phyloP scores from a whole-genome alignment of 2,797 vertebrate genomes.

The Lateolabrax maculatus region DNA sequence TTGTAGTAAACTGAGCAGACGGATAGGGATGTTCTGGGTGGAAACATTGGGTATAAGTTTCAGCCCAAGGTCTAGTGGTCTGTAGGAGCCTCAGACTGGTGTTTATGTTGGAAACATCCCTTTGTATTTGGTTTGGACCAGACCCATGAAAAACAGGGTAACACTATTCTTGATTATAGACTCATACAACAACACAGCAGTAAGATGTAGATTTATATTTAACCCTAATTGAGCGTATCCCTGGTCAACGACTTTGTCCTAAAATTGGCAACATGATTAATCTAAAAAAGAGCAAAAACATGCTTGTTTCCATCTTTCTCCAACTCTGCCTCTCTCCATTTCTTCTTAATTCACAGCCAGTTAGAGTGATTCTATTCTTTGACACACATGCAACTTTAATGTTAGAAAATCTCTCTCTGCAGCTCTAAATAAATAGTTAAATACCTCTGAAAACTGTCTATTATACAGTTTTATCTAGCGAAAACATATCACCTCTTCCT shows the following conservation, averaged over 20 bases:
- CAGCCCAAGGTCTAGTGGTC: constrained; percentile 59
- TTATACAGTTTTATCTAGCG: constrained; percentile 41
- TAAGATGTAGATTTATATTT: constrained; percentile 71
- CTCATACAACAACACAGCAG: constrained; percentile 60
- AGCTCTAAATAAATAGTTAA: constrained; percentile 78
- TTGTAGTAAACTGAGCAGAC: constrained; percentile 16
- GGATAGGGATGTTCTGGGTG: constrained; percentile 41
- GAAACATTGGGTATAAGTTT: constrained; percentile 54
- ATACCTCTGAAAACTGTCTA: constrained; percentile 63
- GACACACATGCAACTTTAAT: constrained; percentile 81
- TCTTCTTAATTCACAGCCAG: constrained; percentile 39
- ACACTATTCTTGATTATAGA: constrained; percentile 73
- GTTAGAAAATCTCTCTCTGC: constrained; percentile 71
- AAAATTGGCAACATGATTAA: constrained; percentile 57
- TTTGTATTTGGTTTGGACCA: constrained; percentile 76
- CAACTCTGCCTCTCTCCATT: constrained; percentile 3
- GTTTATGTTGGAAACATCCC: constrained; percentile 78
- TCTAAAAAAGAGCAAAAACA: constrained; percentile 21
- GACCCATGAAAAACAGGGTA: constrained; percentile 72
- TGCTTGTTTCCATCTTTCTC: constrained; percentile 5
- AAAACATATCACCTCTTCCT: constrained; percentile 26
- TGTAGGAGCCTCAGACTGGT: constrained; percentile 64
- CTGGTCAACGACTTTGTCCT: constrained; percentile 55
- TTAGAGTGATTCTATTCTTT: constrained; percentile 74
- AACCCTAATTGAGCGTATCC: constrained; percentile 64